Evolutionary conservation across 2,113 vertebrate genomes (phyloP).

Genomic region (Pangasianodon hypophthalmus): DNA sequence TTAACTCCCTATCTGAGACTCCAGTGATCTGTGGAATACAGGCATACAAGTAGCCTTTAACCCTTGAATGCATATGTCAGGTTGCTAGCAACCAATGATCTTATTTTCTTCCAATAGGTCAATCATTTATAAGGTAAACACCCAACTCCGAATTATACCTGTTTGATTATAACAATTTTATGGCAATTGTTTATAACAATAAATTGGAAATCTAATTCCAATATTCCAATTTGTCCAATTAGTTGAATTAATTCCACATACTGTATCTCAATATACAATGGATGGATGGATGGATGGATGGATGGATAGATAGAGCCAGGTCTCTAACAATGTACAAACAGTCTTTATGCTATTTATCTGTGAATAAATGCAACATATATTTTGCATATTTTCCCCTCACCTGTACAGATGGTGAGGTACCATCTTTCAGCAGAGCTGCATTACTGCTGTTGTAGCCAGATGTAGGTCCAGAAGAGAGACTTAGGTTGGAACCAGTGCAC

Average conservation of each 20-base stretch:
- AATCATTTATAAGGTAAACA: neutral
- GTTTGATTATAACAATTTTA: neutral
- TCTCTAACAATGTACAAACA: neutral
- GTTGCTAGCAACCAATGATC: neutral
- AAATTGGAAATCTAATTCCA: neutral
- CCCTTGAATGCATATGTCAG: neutral
- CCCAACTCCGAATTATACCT: neutral
- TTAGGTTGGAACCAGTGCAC: conserved; percentile 85
- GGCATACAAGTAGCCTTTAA: neutral
- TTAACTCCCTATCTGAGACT: conserved; percentile 63
- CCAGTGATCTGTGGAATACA: conserved; percentile 56
- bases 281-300: no score
- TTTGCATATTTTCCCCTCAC: conserved; percentile 48
- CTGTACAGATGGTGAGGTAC: conserved; percentile 67
- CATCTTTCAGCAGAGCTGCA: conserved; percentile 67
- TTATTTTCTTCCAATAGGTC: neutral
- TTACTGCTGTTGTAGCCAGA: conserved; percentile 95
- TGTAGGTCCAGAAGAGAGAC: conserved; percentile 89
- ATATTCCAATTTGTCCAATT: neutral
- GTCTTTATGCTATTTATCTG: neutral
- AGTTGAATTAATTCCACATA: neutral
- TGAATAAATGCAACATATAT: neutral
- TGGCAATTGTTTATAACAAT: neutral
- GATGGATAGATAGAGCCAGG: neutral
- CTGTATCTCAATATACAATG: neutral